Percentiles rank a stretch among this genome's conserved stretches.
Evolutionary conservation across 1,140 invertebrate genomes (phyloP).

Genomic region (Drosophila pruinosa): DNA sequence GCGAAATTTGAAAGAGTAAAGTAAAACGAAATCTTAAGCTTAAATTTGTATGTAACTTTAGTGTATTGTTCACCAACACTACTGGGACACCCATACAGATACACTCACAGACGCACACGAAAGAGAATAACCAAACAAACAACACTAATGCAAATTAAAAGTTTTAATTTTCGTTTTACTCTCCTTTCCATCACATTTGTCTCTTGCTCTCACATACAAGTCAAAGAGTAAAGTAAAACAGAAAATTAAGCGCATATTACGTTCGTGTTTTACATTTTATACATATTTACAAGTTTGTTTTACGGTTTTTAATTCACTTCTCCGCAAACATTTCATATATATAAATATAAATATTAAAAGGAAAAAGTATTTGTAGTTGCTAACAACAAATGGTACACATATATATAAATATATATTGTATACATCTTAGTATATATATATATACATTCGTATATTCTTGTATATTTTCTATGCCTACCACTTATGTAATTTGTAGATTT

Average conservation of each 20-base stretch:
- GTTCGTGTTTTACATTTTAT: conserved; percentile 25
- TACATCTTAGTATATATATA: conserved; percentile 69
- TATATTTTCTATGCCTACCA: conserved; percentile 81
- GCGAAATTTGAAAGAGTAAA: conserved; percentile 45
- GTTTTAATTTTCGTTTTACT: conserved; percentile 25
- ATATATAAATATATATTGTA: conserved; percentile 57
- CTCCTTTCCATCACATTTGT: conserved; percentile 6
- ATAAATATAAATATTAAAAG: conserved; percentile 38
- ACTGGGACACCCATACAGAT: conserved; percentile 20
- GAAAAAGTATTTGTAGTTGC: conserved; percentile 78
- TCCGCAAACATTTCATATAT: conserved; percentile 41
- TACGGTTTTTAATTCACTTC: conserved; percentile 35
- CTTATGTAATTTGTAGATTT: conserved; percentile 81
- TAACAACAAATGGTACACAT: conserved; percentile 63
- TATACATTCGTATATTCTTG: conserved; percentile 74
- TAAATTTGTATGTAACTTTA: conserved; percentile 74
- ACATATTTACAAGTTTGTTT: conserved; percentile 35
- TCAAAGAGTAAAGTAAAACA: conserved; percentile 5
- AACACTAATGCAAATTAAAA: conserved; percentile 17
- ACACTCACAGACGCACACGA: conserved; percentile 18
- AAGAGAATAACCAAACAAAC: neutral
- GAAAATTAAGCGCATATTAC: conserved; percentile 22
- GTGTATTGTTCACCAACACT: conserved; percentile 56
- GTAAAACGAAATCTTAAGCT: conserved; percentile 72
- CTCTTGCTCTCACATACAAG: conserved; percentile 26